Evolutionary conservation across 1,140 invertebrate species (phyloP).

Genomic region (Drosophila nasuta): DNA sequence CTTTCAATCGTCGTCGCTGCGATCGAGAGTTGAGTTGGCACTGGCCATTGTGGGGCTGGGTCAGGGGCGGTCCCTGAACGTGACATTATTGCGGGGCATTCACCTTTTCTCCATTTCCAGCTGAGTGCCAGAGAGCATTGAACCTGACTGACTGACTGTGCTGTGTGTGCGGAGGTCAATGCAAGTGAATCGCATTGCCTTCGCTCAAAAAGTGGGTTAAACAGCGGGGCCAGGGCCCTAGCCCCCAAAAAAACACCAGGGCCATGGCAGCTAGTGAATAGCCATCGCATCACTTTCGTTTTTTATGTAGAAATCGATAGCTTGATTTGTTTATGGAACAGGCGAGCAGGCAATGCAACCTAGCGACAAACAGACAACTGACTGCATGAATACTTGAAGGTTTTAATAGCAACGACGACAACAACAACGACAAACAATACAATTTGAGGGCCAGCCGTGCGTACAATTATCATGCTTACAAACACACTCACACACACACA

Average conservation of each 20-base stretch:
- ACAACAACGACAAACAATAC: conserved; percentile 12
- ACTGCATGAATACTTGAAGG: conserved; percentile 23
- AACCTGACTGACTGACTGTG: conserved; percentile 50
- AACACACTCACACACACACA: background rate
- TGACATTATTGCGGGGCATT: conserved; percentile 66
- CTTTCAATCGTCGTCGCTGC: conserved; percentile 60
- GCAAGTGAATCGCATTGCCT: conserved; percentile 17
- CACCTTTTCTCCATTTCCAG: conserved; percentile 41
- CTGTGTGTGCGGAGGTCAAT: conserved; percentile 26
- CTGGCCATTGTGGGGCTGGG: conserved; percentile 37
- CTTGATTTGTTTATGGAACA: conserved; percentile 73
- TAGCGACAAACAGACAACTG: background rate
- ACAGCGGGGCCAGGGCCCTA: conserved; percentile 36
- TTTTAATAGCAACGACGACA: conserved; percentile 22
- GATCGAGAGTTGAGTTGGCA: conserved; percentile 30
- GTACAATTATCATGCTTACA: conserved; percentile 43
- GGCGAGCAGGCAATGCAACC: conserved; percentile 54
- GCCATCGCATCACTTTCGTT: conserved; percentile 70
- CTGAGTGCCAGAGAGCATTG: conserved; percentile 40
- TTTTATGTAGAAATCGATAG: conserved; percentile 83
- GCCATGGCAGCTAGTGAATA: conserved; percentile 9
- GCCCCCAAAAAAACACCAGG: conserved; percentile 28
- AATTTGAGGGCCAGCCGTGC: conserved; percentile 48
- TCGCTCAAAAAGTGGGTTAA: conserved; percentile 64
- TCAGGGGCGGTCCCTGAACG: conserved; percentile 75